Evolutionary conservation across 2,797 vertebrate genomes (phyloP).

Genomic region (Pristis pectinata): DNA sequence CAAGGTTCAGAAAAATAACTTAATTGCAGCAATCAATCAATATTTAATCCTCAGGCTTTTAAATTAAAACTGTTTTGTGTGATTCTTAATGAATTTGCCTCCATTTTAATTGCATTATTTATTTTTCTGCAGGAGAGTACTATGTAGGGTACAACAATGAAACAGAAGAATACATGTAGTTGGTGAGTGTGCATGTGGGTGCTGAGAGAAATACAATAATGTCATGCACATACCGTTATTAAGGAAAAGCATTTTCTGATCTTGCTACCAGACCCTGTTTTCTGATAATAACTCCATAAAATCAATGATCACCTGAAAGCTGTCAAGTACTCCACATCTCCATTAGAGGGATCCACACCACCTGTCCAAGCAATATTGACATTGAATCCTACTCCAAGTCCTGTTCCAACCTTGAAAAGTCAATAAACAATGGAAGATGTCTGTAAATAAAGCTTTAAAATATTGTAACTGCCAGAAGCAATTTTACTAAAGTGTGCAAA

Average conservation of each 20-base stretch:
- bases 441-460: not conserved
- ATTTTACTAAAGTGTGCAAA: not conserved
- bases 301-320: constrained; percentile 74
- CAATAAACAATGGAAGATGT: constrained; percentile 3
- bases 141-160: not conserved
- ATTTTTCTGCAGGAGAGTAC: not conserved
- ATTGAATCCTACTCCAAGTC: constrained; percentile 82
- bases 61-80: constrained; percentile 32
- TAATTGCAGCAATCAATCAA: constrained; percentile 38
- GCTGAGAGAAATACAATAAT: not conserved
- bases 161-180: not conserved
- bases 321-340: constrained; percentile 87
- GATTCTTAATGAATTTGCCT: constrained; percentile 29
- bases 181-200: not conserved
- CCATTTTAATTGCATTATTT: constrained; percentile 24
- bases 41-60: constrained; percentile 32
- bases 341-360: constrained; percentile 86
- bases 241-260: not conserved
- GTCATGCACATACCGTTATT: not conserved
- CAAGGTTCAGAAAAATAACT: constrained; percentile 36
- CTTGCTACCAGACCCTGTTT: not conserved
- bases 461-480: not conserved
- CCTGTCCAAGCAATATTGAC: constrained; percentile 95
- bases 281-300: not conserved
- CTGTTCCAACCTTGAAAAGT: constrained; percentile 73